Evolutionary conservation across 1,140 invertebrate genomes (phyloP).

Genomic region (Linepithema humile): DNA sequence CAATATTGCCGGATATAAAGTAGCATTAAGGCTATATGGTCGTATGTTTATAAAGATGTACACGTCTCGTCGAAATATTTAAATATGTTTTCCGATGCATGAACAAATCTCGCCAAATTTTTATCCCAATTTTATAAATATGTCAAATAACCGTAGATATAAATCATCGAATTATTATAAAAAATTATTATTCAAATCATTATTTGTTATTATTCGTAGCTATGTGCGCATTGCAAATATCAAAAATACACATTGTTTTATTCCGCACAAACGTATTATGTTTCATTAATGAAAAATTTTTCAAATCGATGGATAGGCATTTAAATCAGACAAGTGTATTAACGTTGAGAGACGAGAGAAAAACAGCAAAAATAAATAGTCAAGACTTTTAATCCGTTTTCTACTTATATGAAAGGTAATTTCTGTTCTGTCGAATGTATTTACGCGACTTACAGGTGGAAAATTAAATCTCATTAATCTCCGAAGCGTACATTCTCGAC

Average conservation of each 20-base stretch:
- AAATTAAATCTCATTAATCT: constrained; percentile 39
- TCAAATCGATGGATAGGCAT: not conserved
- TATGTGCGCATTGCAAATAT: not conserved
- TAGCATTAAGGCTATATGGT: not conserved
- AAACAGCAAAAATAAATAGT: not conserved
- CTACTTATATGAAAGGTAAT: not conserved
- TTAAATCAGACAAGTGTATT: not conserved
- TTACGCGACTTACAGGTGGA: constrained; percentile 6
- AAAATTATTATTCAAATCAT: not conserved
- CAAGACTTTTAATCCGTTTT: not conserved
- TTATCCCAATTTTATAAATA: not conserved
- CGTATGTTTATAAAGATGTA: not conserved
- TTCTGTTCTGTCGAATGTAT: not conserved
- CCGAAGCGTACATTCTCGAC: constrained; percentile 13
- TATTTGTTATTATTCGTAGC: not conserved
- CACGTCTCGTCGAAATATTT: not conserved
- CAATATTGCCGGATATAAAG: not conserved
- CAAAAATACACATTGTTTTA: not conserved
- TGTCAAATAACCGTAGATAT: not conserved
- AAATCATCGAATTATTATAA: not conserved
- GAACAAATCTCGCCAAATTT: not conserved
- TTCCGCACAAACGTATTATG: not conserved
- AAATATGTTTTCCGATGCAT: not conserved
- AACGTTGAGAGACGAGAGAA: not conserved
- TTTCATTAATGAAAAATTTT: not conserved